Evolutionary conservation across 2,797 vertebrate species (phyloP).

Genomic region (Sylvilagus floridanus): DNA sequence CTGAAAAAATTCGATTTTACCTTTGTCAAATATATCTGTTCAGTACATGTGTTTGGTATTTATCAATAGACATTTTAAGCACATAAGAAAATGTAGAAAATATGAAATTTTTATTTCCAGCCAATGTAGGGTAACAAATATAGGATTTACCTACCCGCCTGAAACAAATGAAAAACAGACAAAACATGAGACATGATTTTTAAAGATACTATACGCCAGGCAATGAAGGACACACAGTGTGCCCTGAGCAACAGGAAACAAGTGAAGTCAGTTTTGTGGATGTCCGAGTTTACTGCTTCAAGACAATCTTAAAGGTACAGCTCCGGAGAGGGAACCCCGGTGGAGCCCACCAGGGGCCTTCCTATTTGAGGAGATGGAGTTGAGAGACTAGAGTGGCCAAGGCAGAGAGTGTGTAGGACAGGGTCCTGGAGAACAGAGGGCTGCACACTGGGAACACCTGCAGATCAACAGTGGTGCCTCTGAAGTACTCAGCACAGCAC

Average conservation of each 20-base stretch:
- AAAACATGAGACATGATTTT: conserved; percentile 23
- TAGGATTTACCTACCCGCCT: neutral
- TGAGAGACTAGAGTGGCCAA: neutral
- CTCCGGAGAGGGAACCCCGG: neutral
- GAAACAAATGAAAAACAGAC: conserved; percentile 26
- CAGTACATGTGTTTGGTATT: conserved; percentile 15
- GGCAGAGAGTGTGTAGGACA: neutral
- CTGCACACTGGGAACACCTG: neutral
- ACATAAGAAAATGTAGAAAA: conserved; percentile 28
- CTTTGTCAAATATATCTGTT: conserved; percentile 46
- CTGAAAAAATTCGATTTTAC: conserved; percentile 20
- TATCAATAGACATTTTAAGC: conserved; percentile 54
- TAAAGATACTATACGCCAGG: conserved; percentile 11
- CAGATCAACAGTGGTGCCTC: neutral
- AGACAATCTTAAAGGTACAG: neutral
- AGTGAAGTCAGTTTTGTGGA: conserved; percentile 20
- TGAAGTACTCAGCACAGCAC: too few relatives aligned
- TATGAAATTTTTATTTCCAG: conserved; percentile 18
- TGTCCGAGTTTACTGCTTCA: neutral
- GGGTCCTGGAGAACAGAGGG: neutral
- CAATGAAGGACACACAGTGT: neutral
- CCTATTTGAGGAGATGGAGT: conserved; percentile 26
- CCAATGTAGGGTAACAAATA: neutral
- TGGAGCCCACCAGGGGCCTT: neutral
- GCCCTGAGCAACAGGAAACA: neutral